Conservation (phyloP, 1,140 invertebrate species). For the Orius insidiosus region DNA sequence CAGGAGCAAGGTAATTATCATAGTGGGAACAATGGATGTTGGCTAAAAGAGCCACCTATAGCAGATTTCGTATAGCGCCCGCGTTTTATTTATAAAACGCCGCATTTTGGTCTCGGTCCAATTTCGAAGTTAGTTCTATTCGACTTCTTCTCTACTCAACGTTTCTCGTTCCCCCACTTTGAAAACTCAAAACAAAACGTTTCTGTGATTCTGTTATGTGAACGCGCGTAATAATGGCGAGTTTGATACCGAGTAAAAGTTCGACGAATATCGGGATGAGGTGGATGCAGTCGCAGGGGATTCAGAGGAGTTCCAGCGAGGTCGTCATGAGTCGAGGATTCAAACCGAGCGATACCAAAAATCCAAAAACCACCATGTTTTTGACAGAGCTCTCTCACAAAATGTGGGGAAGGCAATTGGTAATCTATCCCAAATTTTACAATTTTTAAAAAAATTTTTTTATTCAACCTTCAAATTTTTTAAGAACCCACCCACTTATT, state of each 20-base stretch:
- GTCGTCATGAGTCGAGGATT: conserved; percentile 45
- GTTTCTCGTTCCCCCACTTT: not conserved
- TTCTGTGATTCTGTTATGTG: no score
- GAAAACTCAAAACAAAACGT: not conserved
- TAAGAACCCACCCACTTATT: no score
- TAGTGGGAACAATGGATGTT: no score
- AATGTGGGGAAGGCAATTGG: conserved; percentile 60
- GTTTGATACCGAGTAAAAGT: conserved; percentile 9
- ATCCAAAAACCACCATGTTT: conserved; percentile 60
- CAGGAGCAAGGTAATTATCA: no score
- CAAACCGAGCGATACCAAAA: conserved; percentile 65
- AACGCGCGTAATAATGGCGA: conserved; percentile 8
- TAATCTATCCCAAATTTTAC: conserved; percentile 31
- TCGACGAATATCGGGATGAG: conserved; percentile 13
- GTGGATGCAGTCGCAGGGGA: conserved; percentile 24
- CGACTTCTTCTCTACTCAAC: conserved; percentile 1
- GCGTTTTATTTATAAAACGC: not conserved
- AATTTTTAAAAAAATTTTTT: not conserved
- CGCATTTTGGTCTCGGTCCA: conserved; percentile 9
- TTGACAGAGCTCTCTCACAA: conserved; percentile 58
- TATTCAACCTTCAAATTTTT: not conserved
- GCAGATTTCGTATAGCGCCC: not conserved
- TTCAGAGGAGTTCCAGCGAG: conserved; percentile 29
- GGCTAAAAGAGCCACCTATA: no score
- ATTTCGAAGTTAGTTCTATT: not conserved